Base-by-base conservation (phyloP, 2,888 invertebrate species). In the Lamellibrachia satsuma region DNA sequence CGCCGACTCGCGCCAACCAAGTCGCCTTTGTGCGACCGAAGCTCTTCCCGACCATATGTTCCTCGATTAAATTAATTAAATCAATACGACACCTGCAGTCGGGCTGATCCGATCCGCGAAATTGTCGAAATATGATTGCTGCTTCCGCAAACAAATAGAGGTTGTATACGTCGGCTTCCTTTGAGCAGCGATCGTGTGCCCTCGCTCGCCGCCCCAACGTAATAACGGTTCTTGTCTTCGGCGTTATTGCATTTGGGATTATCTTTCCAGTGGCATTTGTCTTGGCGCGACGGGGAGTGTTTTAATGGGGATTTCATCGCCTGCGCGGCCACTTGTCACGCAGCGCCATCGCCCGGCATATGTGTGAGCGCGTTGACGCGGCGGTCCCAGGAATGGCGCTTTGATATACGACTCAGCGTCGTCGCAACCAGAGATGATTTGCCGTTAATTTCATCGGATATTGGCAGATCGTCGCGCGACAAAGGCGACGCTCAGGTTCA, bases 251-350 rank as follows among this genome's bases (percentile, higher is more conserved):
- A 75, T 75, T 75, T 75, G 75, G 75, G 75, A 75, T 75, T 22
- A 75, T 75, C 75, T 75, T 75, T 75, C 75, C 75, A 22, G 75
- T 75, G 2, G 75, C 75, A n/a, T 75, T 75, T 75, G 75, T 75
- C 22, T 75, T 22, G 22, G 75, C 75, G 75, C 75, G 22, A 75
- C 75, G 75, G 75, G 75, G 75, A 75, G n/a, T n/a, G 75, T n/a
- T 75, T 75, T 75, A 75, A 75, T 75, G 75, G 75, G 75, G 75
- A 75, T 75, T 75, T 75, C 75, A 75, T 75, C 75, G 75, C 75
- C 75, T 75, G 75, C 22, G 6, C 75, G n/a, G 6, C 22, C 75
- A 75, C 75, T 75, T 75, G 75, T 75, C 75, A 75, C 75, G 75
- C 75, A 3, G 75, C 75, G 75, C 75, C 22, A 75, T 75, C n/a